Evolutionary conservation across 2,888 invertebrate genomes (phyloP).

Genomic region (Polymixis flavicincta): DNA sequence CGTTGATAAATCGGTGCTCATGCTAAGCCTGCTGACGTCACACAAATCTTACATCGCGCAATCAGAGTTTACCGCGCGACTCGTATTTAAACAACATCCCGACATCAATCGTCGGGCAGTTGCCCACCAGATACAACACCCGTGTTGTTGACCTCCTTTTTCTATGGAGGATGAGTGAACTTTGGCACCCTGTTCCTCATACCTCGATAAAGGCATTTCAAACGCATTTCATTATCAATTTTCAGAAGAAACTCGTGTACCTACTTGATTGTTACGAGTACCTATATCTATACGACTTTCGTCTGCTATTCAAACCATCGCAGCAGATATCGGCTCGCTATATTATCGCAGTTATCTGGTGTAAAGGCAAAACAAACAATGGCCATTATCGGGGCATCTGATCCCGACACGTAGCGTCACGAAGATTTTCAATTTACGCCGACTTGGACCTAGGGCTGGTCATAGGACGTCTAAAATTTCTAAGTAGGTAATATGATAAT

Average conservation of each 20-base stretch:
- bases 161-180: too few relatives aligned
- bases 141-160: too few relatives aligned
- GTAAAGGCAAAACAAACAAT: conserved; percentile 69
- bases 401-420: conserved; percentile 77
- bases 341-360: conserved; percentile 58
- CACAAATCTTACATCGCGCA: too few relatives aligned
- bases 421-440: conserved; percentile 80
- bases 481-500: not conserved
- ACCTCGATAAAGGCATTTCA: not conserved
- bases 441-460: conserved; percentile 62
- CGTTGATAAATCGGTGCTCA: too few relatives aligned
- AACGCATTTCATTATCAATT: not conserved
- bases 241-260: not conserved
- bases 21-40: too few relatives aligned
- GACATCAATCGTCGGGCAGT: too few relatives aligned
- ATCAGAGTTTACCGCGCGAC: too few relatives aligned
- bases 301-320: conserved; percentile 1
- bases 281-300: not conserved
- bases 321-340: conserved; percentile 33
- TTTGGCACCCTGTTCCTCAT: too few relatives aligned
- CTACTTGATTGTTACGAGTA: not conserved
- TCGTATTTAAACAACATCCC: too few relatives aligned
- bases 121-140: too few relatives aligned
- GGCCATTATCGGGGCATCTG: conserved; percentile 73
- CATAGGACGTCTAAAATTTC: not conserved